Base-by-base conservation (phyloP, 92 coral and sea anemone species). In the Meandrina meandrites region DNA sequence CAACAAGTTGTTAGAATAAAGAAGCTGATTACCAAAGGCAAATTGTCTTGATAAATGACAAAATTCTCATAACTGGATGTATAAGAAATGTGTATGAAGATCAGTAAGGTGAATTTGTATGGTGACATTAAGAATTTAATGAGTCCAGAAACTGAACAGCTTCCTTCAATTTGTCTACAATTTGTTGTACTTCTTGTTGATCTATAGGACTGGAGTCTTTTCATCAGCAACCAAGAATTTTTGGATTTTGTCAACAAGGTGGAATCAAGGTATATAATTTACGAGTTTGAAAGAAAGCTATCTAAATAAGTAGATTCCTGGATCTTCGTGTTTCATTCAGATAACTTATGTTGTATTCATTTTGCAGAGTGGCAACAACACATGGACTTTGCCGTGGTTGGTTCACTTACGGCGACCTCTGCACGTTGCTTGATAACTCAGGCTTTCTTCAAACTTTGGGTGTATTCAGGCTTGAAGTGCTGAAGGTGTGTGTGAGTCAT, bases 201-300 rank as follows among this genome's bases (percentile, higher is more conserved):
- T 42, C 76, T 78, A 5, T 40, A 97, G 99, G 99, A 94, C 85
- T 97, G 99, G 99, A 97, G 87, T 79, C 95, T 97, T 57, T 97
- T 97, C 67, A 88, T 97, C 32, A 95, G 97, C 89, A 89, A 87
- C 67, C 88, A 91, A n/a, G 99, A 97, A 70, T 97, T 97, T 88
- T 80, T 90, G n/a, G 85, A 84, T 50, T 97, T 97, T 95, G 98
- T 97, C 75, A 95, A 93, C 85, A 96, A 89, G 82, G 93, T 97
- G 80, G 99, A 97, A 80, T 89, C 99, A 50, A 95, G 96, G 99
- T 97, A 82, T n/a, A n/a, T n/a, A n/a, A 40, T 4, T 37, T 47
- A 58, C n/a, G 1, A n/a, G 27, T n/a, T 64, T 14, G 60, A 64
- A 14, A 31, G 28, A 53, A 11, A 11, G 1, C 30, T 53, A 28